Evolutionary conservation across 2,888 invertebrate species (phyloP), one percentile per base, ranked within the genome.

Genomic region (Rotaria magnacalcarata): DNA sequence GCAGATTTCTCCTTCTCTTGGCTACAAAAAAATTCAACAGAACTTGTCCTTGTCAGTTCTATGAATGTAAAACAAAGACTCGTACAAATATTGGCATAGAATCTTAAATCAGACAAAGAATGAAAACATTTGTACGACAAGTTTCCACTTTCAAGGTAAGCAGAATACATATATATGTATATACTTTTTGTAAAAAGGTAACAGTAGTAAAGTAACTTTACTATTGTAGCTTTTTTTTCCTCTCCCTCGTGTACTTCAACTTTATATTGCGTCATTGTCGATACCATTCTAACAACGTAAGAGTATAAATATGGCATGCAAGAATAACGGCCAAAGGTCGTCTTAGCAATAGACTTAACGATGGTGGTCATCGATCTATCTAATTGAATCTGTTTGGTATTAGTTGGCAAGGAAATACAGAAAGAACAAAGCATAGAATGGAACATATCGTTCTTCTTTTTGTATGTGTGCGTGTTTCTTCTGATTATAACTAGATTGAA

Each of bases 321-420:
- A 67, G 27, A 41, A 34, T 67, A 67, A 67, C 67, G 67, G 67
- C 34, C 67, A 67, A 67, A 67, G 67, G 67, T 67, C 67, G 67
- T 16, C 67, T 16, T 67, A 7, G 67, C 34, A 67, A 34, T 67
- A 19, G 34, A 67, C 27, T 14, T 67, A 41, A 6, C 19, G 34
- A 67, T 67, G 67, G 34, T 67, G 67, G 67, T 67, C 67, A 67
- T 67, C 67, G 34, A 67, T 67, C 67, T 67, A 67, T 67, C 67
- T 67, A 67, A 67, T 67, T 34, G 67, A 67, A 67, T 67, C 67
- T 67, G 67, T 67, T 67, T 19, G 34, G 67, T 67, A 67, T 67
- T 67, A 67, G 67, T 67, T 34, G 67, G 19, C 19, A 67, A 11
- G 14, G 67, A 67, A 67, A 67, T 34, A 67, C 67, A 67, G 67